Base-by-base conservation (phyloP, 2,113 vertebrate species). In the Poecile atricapillus region DNA sequence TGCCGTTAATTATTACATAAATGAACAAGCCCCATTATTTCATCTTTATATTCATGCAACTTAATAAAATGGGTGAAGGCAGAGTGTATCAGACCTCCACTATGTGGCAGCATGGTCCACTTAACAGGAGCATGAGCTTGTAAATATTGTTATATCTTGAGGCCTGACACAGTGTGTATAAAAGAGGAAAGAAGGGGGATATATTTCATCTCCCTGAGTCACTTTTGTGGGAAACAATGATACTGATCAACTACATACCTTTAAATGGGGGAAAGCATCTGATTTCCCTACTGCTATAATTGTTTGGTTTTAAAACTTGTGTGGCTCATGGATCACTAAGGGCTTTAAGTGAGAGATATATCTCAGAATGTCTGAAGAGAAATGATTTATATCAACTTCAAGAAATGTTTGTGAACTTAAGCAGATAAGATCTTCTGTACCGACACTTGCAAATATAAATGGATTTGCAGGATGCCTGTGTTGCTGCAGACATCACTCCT, bases 61-160 rank as follows among this genome's bases (percentile, higher is more conserved):
- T 83, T 74, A 49, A 53, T 83, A 85, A 60, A 33, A 67, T 31
- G 71, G 69, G 23, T 69, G 62, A 91, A 65, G 53, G 49, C 74
- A 79, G 85, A 19, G 30, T 2, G 46, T 74, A 18, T 62, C 80
- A 90, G 92, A 80, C 81, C 78, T 97, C 99, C 99, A 98, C 99
- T 98, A 97, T 98, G 99, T 98, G 99, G 99, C 98, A 98, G 98
- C 98, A 98, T 97, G 97, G 98, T 98, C 98, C 98, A 98, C 97
- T 98, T 97, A 98, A 98, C 98, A 47, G 41, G 56, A 92, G 68
- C 41, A 8, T 1, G 23, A 91, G 83, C 82, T 25, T 77, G 37
- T 77, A 89, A 84, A 70, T 70, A 74, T 22, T 56, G 65, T 18
- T 80, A 2, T 55, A 47, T 70, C 77, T 58, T 8, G 18, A 44